phyloP scores from a whole-genome alignment of 2,113 vertebrate genomes.

The Dryoscopus gambensis region DNA sequence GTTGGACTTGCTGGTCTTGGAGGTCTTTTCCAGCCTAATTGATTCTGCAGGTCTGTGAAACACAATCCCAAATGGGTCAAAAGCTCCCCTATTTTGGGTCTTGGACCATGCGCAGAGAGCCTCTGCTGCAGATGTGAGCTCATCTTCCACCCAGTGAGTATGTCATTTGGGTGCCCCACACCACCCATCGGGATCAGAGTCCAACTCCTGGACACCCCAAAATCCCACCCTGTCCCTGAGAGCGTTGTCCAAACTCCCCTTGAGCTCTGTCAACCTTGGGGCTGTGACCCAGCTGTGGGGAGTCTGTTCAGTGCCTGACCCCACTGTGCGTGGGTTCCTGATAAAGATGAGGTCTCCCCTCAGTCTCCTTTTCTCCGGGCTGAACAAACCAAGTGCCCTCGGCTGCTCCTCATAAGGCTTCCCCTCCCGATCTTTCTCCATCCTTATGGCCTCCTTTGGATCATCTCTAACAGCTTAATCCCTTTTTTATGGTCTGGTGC shows the following conservation, averaged over 20 bases:
- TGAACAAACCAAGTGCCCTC: background rate
- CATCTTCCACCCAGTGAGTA: accelerated
- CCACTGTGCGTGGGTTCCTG: background rate
- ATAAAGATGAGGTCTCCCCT: background rate
- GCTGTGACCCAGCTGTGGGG: background rate
- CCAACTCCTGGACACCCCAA: background rate
- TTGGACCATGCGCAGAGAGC: accelerated
- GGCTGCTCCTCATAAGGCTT: background rate
- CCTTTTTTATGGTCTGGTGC: background rate
- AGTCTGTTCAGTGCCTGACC: background rate
- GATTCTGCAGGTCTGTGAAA: background rate
- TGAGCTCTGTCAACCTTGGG: background rate
- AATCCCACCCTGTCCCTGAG: background rate
- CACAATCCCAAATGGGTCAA: background rate
- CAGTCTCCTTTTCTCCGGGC: background rate
- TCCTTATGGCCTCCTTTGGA: background rate
- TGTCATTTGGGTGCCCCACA: accelerated
- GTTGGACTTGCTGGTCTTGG: background rate
- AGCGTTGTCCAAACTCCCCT: background rate
- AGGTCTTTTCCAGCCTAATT: background rate
- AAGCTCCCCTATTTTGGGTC: too few species aligned
- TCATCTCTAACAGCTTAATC: background rate
- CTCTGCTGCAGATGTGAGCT: background rate
- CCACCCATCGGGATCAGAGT: background rate
- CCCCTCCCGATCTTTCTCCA: background rate